phyloP scores from a whole-genome alignment of 2,888 invertebrate species.

The Seira ritae region DNA sequence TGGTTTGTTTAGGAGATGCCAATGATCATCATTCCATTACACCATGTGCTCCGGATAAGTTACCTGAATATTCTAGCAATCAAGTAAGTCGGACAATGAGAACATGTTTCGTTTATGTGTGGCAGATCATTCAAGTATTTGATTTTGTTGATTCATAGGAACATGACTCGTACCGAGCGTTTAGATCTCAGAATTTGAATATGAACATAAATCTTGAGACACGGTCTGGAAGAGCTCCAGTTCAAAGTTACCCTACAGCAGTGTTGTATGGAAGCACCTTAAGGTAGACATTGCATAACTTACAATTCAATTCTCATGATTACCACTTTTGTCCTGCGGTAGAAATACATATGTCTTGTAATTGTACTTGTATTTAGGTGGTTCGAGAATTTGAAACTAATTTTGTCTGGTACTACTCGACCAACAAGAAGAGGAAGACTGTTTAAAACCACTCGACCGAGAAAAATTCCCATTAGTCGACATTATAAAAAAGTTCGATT shows the following conservation, averaged over 20 bases:
- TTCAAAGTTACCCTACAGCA: slow-evolving; percentile 82
- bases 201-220: slow-evolving; percentile 88
- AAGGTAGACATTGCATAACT: slow-evolving; percentile 76
- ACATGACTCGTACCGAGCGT: slow-evolving; percentile 96
- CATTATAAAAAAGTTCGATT: slow-evolving; percentile 93
- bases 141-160: slow-evolving; percentile 78
- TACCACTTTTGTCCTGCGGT: slow-evolving; percentile 4
- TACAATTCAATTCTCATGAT: too few species aligned
- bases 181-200: slow-evolving; percentile 91
- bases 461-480: slow-evolving; percentile 93
- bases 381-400: slow-evolving; percentile 96
- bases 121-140: not conserved
- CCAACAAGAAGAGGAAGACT: slow-evolving; percentile 94
- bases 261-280: slow-evolving; percentile 95
- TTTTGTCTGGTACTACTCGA: slow-evolving; percentile 91
- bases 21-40: slow-evolving; percentile 97
- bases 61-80: slow-evolving; percentile 97
- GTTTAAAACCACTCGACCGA: slow-evolving; percentile 88
- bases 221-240: slow-evolving; percentile 78
- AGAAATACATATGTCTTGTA: too few species aligned
- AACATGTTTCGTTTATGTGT: not conserved
- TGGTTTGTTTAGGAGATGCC: slow-evolving; percentile 93
- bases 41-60: slow-evolving; percentile 95
- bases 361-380: slow-evolving; percentile 79
- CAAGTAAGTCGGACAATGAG: slow-evolving; percentile 79